Evolutionary conservation across 2,113 vertebrate genomes (phyloP).

Genomic region (Axis porcinus): DNA sequence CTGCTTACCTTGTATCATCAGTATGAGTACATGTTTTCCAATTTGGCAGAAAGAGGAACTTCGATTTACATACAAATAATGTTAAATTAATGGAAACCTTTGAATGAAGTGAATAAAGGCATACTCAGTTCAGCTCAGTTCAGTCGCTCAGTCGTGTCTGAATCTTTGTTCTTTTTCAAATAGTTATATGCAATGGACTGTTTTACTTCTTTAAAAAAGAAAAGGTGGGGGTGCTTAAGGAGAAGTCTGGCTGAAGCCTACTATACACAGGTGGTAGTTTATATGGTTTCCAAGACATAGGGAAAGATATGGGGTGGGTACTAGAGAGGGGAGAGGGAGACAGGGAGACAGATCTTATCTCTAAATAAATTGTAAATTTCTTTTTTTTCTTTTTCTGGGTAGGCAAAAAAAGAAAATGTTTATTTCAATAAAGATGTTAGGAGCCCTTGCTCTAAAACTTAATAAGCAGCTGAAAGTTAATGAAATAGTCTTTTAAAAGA

Average conservation of each 20-base stretch:
- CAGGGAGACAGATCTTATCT: not conserved
- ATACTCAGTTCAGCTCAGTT: not conserved
- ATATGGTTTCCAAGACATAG: not conserved
- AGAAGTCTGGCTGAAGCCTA: not conserved
- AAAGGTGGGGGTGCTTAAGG: not conserved
- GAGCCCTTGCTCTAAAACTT: not conserved
- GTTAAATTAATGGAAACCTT: not conserved
- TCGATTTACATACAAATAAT: not conserved
- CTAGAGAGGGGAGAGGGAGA: not conserved
- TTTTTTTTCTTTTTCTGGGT: not conserved
- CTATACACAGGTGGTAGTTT: not conserved
- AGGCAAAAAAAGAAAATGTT: not conserved
- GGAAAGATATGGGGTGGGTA: not conserved
- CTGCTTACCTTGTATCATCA: not conserved
- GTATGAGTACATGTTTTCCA: not conserved
- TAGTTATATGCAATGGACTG: not conserved
- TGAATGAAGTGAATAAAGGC: not conserved
- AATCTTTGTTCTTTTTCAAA: not conserved
- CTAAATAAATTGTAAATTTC: not conserved
- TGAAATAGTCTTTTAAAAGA: not conserved
- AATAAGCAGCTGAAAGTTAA: not conserved
- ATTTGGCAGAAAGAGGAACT: not conserved
- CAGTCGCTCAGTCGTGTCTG: not conserved
- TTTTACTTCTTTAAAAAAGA: not conserved
- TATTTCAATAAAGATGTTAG: not conserved